phyloP scores from a whole-genome alignment of 2,113 vertebrate species.

The Catharus fuscescens region DNA sequence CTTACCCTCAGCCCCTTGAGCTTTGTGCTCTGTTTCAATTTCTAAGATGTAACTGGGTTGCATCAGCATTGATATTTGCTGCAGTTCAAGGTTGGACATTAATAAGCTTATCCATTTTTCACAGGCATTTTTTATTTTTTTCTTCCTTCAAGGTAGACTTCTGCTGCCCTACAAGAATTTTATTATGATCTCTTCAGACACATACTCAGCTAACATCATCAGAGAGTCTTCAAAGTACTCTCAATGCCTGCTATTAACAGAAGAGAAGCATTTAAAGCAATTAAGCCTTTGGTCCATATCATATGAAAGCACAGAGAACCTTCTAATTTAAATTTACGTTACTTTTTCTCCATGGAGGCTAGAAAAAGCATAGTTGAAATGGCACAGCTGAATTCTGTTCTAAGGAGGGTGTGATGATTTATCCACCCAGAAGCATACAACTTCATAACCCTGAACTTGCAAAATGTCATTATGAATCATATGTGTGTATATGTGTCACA shows the following conservation, averaged over 20 bases:
- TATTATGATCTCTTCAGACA: not conserved
- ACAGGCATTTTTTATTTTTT: not conserved
- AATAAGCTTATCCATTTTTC: conserved; percentile 5
- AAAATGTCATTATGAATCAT: not conserved
- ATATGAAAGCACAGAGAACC: not conserved
- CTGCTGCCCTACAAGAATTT: not conserved
- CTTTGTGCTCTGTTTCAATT: conserved; percentile 31
- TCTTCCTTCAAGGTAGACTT: conserved; percentile 9
- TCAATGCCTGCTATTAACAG: not conserved
- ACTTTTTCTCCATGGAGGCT: not conserved
- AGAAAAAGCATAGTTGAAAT: not conserved
- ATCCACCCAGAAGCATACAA: not conserved
- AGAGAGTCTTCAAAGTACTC: not conserved
- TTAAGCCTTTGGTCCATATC: not conserved
- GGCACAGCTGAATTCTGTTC: not conserved
- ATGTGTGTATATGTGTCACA: not conserved
- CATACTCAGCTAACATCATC: not conserved
- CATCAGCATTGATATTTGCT: conserved; percentile 21
- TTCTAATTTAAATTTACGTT: not conserved
- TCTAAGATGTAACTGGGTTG: conserved; percentile 38
- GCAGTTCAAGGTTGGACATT: conserved; percentile 24
- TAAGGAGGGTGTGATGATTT: not conserved
- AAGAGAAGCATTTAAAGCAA: not conserved
- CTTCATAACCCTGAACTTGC: not conserved
- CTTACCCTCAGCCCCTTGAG: not conserved